Percentiles rank a stretch among this genome's conserved stretches.
Evolutionary conservation across 2,888 invertebrate genomes (phyloP).

Genomic region (Apodemia zela): DNA sequence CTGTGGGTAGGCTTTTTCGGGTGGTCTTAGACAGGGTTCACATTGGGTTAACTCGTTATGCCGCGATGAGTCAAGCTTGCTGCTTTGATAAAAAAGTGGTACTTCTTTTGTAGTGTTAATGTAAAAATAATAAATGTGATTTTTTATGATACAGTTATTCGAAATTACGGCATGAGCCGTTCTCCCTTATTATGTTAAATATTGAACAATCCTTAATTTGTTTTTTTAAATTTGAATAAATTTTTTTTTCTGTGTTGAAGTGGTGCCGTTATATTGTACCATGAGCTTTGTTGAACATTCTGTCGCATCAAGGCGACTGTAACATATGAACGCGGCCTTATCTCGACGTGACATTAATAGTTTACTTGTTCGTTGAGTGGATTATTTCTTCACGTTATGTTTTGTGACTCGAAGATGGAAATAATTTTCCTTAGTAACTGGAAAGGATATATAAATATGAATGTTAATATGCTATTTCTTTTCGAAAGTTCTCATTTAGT

Average conservation of each 20-base stretch:
- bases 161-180: too few species aligned
- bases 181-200: too few species aligned
- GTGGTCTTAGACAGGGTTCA: neutral
- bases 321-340: neutral
- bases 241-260: neutral
- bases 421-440: neutral
- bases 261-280: neutral
- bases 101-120: too few species aligned
- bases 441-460: too few species aligned
- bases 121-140: too few species aligned
- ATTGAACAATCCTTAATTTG: too few species aligned
- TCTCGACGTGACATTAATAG: constrained; percentile 2
- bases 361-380: constrained; percentile 7
- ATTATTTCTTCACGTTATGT: neutral
- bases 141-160: too few species aligned
- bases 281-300: neutral
- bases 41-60: neutral
- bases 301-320: neutral
- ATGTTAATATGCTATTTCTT: too few species aligned
- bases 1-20: constrained; percentile 23
- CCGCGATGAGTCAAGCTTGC: too few species aligned
- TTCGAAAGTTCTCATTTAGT: too few species aligned
- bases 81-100: too few species aligned
- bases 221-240: too few species aligned
- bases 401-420: neutral